These are phyloP conservation scores for Alectura lathami DNA, from an alignment of 2,113 vertebrate genomes.

Conservation along the genomic window DNA sequence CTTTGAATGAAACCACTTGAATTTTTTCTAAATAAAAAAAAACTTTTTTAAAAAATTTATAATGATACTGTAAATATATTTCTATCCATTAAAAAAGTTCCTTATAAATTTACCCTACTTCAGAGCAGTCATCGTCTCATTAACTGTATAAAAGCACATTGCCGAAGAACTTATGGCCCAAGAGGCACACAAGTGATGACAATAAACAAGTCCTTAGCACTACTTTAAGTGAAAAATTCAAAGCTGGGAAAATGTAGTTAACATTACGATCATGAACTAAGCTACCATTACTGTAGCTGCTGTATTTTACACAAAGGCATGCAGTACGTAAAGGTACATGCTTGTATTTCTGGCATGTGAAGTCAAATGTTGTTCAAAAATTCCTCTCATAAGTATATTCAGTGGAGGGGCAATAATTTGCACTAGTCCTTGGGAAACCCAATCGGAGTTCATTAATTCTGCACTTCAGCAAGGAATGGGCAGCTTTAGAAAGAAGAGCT, in stretches of 20 bases:
- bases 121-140: not conserved
- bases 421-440: not conserved
- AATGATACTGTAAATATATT: not conserved
- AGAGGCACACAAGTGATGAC: not conserved
- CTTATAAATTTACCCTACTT: not conserved
- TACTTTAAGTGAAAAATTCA: not conserved
- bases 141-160: not conserved
- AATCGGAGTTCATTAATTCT: not conserved
- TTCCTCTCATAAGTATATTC: not conserved
- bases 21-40: not conserved
- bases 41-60: not conserved
- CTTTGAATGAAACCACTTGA: not conserved
- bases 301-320: not conserved
- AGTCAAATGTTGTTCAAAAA: not conserved
- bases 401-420: not conserved
- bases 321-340: not conserved
- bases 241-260: not conserved
- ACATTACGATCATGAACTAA: not conserved
- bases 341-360: not conserved
- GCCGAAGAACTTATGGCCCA: not conserved
- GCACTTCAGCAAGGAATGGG: not conserved
- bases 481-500: not conserved
- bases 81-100: not conserved
- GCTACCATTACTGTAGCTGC: not conserved
- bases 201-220: not conserved